Conservation (phyloP, 2,797 vertebrate genomes). For the Carduelis carduelis region DNA sequence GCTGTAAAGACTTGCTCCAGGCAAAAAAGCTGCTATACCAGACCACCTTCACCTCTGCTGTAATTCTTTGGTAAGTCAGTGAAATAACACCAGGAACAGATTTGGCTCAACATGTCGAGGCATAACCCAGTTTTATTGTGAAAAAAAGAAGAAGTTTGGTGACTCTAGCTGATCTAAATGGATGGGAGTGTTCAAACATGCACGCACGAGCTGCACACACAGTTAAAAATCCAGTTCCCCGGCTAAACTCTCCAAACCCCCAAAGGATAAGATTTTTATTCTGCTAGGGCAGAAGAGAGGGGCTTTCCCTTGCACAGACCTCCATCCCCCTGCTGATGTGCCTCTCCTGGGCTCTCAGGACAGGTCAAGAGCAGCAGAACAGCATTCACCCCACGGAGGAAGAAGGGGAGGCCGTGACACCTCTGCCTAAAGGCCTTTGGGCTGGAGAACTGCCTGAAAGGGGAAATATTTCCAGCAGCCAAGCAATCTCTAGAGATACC, state of each 20-base stretch:
- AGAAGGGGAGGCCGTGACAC: neutral
- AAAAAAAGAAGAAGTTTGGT: constrained; percentile 20
- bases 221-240: neutral
- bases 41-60: constrained; percentile 47
- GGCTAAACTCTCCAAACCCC: neutral
- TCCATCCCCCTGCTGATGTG: accelerated
- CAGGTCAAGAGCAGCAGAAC: neutral
- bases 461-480: neutral
- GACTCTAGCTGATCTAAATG: constrained; percentile 5
- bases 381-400: accelerated
- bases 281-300: neutral
- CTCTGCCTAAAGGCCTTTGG: neutral
- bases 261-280: neutral
- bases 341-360: neutral
- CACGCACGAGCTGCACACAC: neutral
- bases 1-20: constrained; percentile 45
- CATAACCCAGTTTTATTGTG: constrained; percentile 42
- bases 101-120: constrained; percentile 51
- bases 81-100: constrained; percentile 56
- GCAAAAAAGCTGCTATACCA: constrained; percentile 55
- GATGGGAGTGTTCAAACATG: constrained; percentile 32
- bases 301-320: neutral
- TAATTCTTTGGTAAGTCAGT: constrained; percentile 20
- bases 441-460: neutral
- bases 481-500: neutral